A percentile compares a stretch with the other conserved stretches of the same genome.
Conservation (phyloP, 1,140 invertebrate genomes). For the Holotrichia oblita region DNA sequence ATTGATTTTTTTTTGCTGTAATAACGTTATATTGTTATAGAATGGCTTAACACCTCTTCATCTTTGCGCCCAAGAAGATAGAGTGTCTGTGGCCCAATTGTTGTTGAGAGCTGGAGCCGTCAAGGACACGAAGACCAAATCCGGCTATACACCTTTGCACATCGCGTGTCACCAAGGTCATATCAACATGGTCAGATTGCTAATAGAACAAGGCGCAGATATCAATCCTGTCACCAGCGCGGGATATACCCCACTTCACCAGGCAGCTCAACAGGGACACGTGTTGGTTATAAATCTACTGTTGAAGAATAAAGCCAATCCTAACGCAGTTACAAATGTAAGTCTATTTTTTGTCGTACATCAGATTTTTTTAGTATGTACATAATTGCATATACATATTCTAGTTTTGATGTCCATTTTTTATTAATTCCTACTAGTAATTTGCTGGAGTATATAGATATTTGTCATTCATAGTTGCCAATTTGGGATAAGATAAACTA, state of each 20-base stretch:
- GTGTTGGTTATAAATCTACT: slow-evolving; percentile 93
- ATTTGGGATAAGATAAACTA: too few species aligned
- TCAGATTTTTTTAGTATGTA: too few species aligned
- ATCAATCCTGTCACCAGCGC: slow-evolving; percentile 77
- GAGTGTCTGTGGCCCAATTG: slow-evolving; percentile 85
- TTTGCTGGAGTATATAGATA: too few species aligned
- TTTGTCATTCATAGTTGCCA: too few species aligned
- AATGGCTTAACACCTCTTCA: slow-evolving; percentile 92
- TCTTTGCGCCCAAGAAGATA: slow-evolving; percentile 92
- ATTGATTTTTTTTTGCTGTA: neutral
- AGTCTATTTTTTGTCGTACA: slow-evolving; percentile 62
- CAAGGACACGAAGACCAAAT: slow-evolving; percentile 85
- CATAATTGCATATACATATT: too few species aligned
- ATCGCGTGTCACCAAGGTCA: slow-evolving; percentile 98
- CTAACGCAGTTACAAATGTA: slow-evolving; percentile 93
- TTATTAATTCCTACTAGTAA: too few species aligned
- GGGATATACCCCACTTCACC: slow-evolving; percentile 98
- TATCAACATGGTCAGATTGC: slow-evolving; percentile 91
- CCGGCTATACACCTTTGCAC: slow-evolving; percentile 96
- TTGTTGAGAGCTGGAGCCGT: slow-evolving; percentile 84
- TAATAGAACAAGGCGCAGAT: slow-evolving; percentile 84
- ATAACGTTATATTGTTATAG: slow-evolving; percentile 49
- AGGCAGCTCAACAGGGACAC: slow-evolving; percentile 98
- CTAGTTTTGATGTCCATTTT: too few species aligned
- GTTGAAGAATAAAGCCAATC: slow-evolving; percentile 93